Conservation (phyloP, 2,797 vertebrate genomes). For the Botia almorhae region DNA sequence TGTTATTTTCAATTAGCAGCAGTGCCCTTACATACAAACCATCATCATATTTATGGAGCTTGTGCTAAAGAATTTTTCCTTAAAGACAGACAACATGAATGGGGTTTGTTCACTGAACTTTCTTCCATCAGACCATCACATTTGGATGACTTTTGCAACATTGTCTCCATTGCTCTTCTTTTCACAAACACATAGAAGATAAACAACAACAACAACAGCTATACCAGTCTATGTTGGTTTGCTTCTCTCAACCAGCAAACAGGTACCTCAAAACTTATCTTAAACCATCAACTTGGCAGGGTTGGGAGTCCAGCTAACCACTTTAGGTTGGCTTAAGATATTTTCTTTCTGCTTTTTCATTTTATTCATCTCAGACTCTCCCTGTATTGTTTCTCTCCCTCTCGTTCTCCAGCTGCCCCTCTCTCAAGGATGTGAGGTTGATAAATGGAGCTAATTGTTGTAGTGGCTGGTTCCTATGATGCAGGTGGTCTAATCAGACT, state of each 20-base stretch:
- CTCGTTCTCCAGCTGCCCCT: constrained; percentile 49
- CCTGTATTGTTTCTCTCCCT: constrained; percentile 50
- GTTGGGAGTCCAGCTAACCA: neutral
- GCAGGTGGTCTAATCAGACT: constrained; percentile 79
- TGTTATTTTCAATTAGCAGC: neutral
- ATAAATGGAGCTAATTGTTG: constrained; percentile 87
- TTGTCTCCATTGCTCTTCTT: constrained; percentile 17
- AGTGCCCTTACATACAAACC: neutral
- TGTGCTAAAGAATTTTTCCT: neutral
- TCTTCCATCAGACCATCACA: neutral
- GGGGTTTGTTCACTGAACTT: neutral
- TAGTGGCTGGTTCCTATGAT: constrained; percentile 77
- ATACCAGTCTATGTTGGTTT: neutral
- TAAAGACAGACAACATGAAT: neutral
- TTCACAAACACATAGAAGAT: neutral
- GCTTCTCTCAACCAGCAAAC: neutral
- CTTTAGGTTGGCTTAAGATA: neutral
- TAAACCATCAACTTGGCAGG: neutral
- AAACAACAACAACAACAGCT: too few relatives aligned
- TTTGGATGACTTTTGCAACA: neutral
- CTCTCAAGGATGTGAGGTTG: constrained; percentile 76
- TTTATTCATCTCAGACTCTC: constrained; percentile 32
- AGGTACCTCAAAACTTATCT: neutral
- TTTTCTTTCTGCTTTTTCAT: constrained; percentile 26
- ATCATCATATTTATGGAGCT: neutral